These are phyloP conservation scores for Hylaeus anthracinus DNA, from an alignment of 1,140 invertebrate genomes.

Conservation along the genomic window DNA sequence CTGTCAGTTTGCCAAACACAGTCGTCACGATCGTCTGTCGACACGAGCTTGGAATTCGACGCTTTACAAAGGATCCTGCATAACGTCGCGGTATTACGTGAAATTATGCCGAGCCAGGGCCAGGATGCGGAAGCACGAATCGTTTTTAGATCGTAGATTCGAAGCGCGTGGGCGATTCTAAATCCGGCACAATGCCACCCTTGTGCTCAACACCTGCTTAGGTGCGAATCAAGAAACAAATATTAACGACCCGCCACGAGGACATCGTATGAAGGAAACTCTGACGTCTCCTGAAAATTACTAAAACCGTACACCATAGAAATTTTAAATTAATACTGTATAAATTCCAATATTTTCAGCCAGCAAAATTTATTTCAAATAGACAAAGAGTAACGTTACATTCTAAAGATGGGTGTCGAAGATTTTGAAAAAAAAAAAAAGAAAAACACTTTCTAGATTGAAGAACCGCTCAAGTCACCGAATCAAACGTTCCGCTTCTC, in stretches of 20 bases:
- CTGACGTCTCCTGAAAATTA: too few relatives aligned
- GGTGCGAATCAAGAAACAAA: constrained; percentile 60
- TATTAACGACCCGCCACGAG: constrained; percentile 51
- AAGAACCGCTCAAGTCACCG: constrained; percentile 20
- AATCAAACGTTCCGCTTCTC: constrained; percentile 29
- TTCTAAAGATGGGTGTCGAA: background rate
- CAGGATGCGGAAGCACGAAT: constrained; percentile 58
- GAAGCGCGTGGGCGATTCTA: constrained; percentile 58
- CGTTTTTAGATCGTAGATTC: constrained; percentile 52
- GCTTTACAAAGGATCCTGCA: constrained; percentile 12
- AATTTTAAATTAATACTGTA: too few relatives aligned
- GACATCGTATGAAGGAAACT: background rate
- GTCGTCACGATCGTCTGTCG: constrained; percentile 20
- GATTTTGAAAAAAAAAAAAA: background rate
- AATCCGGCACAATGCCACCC: constrained; percentile 52
- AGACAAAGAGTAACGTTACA: background rate
- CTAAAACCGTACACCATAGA: too few relatives aligned
- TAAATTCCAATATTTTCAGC: too few relatives aligned
- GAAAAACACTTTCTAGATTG: background rate
- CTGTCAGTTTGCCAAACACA: constrained; percentile 29
- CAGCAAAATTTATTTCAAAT: background rate
- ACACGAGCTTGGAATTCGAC: background rate
- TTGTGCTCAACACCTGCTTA: constrained; percentile 61
- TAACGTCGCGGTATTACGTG: constrained; percentile 32
- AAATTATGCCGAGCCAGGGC: constrained; percentile 59